phyloP scores from a whole-genome alignment of 2,113 vertebrate species.

The Eleginops maclovinus region DNA sequence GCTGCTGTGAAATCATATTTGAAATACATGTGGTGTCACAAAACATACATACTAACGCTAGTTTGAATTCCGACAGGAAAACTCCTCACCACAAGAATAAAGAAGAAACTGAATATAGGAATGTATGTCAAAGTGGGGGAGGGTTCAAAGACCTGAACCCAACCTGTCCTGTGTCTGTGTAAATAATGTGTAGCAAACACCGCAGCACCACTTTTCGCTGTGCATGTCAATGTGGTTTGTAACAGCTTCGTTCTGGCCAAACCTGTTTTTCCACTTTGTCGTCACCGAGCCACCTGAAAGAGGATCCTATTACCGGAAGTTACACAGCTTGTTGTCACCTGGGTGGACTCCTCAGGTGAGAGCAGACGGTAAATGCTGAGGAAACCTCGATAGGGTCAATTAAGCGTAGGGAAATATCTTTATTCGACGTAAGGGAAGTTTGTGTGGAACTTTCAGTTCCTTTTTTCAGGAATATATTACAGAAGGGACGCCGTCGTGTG shows the following conservation, averaged over 20 bases:
- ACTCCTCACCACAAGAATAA: no score
- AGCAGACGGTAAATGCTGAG: accelerated
- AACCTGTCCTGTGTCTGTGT: background rate
- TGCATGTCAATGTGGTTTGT: background rate
- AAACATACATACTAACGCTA: no score
- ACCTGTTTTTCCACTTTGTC: conserved; percentile 49
- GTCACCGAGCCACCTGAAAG: conserved; percentile 9
- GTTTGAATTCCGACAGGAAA: no score
- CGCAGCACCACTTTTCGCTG: background rate
- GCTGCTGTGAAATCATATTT: no score
- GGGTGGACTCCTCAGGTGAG: conserved; percentile 38
- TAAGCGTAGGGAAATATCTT: background rate
- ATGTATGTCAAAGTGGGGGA: no score
- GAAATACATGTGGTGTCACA: no score
- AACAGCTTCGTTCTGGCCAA: background rate
- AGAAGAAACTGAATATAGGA: no score
- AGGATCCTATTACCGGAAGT: conserved; percentile 55
- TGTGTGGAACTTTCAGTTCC: accelerated
- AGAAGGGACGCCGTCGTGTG: background rate
- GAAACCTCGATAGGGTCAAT: background rate
- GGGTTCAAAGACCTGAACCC: background rate
- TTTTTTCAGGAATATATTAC: background rate
- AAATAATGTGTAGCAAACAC: background rate
- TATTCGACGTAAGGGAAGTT: background rate
- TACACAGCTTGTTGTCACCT: conserved; percentile 17